Evolutionary conservation across 2,113 vertebrate genomes (phyloP).

Genomic region (Indicator maculatus): DNA sequence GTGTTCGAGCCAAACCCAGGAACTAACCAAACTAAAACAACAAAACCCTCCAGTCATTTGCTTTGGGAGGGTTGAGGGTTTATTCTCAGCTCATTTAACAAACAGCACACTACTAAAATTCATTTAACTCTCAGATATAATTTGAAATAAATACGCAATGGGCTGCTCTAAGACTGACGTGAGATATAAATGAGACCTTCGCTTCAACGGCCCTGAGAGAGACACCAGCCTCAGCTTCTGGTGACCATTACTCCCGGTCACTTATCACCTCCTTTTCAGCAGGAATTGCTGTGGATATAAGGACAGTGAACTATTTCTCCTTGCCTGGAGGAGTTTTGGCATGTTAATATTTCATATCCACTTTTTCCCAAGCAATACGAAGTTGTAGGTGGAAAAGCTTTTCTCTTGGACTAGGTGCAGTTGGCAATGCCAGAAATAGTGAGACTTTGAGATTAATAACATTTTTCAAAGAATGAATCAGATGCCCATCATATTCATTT

Average conservation of each 20-base stretch:
- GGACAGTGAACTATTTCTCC: not conserved
- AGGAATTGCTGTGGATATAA: not conserved
- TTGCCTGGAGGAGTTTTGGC: not conserved
- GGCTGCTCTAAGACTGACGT: not conserved
- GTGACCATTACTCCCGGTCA: not conserved
- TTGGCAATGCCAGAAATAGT: not conserved
- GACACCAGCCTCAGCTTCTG: not conserved
- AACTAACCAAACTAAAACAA: not conserved
- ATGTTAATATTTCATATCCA: not conserved
- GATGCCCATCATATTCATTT: conserved; percentile 33
- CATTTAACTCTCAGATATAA: not conserved
- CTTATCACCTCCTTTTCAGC: not conserved
- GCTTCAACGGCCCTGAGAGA: not conserved
- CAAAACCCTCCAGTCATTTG: not conserved
- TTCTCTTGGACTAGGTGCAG: not conserved
- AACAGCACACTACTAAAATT: not conserved
- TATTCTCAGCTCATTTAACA: not conserved
- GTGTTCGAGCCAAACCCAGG: not conserved
- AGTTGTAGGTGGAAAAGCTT: not conserved
- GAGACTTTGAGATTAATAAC: conserved; percentile 31
- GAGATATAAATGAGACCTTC: not conserved
- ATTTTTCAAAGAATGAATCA: conserved; percentile 26
- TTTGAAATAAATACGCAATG: not conserved
- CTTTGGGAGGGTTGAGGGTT: accelerated
- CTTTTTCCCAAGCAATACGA: not conserved